Percentiles rank a stretch among this genome's conserved stretches.
phyloP scores from a whole-genome alignment of 2,888 invertebrate genomes.

The Plutella xylostella region DNA sequence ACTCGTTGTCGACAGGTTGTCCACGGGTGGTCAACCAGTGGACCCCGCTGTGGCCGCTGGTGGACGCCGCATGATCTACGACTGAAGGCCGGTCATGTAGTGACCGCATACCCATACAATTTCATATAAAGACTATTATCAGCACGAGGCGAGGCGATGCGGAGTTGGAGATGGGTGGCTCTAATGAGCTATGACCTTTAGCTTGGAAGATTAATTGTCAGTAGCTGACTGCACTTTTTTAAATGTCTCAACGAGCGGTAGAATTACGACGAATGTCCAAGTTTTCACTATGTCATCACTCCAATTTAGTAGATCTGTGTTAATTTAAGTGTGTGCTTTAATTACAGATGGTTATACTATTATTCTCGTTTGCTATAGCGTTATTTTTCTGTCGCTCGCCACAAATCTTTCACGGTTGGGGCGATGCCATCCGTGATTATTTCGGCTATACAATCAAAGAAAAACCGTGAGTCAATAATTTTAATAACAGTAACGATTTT shows the following conservation, averaged over 20 bases:
- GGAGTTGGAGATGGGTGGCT: background rate
- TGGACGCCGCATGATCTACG: background rate
- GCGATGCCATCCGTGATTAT: too few species aligned
- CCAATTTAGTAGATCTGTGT: too few species aligned
- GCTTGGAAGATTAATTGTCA: background rate
- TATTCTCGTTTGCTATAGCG: conserved; percentile 40
- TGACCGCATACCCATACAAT: too few species aligned
- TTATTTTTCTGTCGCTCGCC: conserved; percentile 46
- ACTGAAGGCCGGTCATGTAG: background rate
- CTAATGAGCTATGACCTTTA: background rate
- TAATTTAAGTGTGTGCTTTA: too few species aligned
- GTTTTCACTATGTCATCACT: background rate
- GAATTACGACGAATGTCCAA: background rate
- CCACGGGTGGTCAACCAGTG: too few species aligned
- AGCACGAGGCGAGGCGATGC: too few species aligned
- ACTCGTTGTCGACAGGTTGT: too few species aligned
- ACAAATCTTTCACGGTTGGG: conserved; percentile 48
- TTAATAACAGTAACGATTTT: too few species aligned
- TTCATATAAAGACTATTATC: too few species aligned
- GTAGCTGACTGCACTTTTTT: background rate
- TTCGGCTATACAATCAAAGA: too few species aligned
- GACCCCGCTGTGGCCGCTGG: background rate
- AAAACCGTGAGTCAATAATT: too few species aligned
- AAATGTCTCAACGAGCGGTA: background rate
- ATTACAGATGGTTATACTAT: conserved; percentile 41